Conservation (phyloP, 2,888 invertebrate genomes). For the Mantis religiosa region DNA sequence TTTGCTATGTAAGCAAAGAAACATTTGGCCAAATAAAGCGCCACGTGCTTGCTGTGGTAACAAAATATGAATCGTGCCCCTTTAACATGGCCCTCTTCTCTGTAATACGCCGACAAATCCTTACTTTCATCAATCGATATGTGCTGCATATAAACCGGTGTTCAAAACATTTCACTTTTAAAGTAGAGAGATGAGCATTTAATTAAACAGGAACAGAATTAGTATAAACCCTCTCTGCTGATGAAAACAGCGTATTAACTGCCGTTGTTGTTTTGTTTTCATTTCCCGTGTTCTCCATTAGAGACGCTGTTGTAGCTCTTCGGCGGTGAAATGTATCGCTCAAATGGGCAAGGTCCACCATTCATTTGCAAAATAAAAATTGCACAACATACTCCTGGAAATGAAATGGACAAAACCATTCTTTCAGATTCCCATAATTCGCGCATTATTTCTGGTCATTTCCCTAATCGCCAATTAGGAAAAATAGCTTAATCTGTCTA, state of each 20-base stretch:
- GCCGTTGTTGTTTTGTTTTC: neutral
- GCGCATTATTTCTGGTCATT: neutral
- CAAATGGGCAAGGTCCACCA: neutral
- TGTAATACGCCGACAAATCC: neutral
- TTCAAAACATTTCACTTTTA: neutral
- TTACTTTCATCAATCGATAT: neutral
- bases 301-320: neutral
- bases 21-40: neutral
- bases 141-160: neutral
- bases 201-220: neutral
- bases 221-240: neutral
- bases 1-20: no score
- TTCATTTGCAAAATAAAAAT: neutral
- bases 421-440: neutral
- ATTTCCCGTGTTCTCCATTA: neutral
- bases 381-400: neutral
- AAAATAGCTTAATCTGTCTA: neutral
- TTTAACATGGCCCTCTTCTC: neutral
- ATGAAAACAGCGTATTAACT: neutral
- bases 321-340: neutral
- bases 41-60: neutral
- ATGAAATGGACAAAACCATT: neutral
- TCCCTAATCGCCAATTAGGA: neutral
- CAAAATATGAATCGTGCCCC: no score
- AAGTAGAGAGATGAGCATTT: neutral